Evolutionary conservation across 2,113 vertebrate genomes (phyloP).

Genomic region (Sinocyclocheilus rhinocerous): DNA sequence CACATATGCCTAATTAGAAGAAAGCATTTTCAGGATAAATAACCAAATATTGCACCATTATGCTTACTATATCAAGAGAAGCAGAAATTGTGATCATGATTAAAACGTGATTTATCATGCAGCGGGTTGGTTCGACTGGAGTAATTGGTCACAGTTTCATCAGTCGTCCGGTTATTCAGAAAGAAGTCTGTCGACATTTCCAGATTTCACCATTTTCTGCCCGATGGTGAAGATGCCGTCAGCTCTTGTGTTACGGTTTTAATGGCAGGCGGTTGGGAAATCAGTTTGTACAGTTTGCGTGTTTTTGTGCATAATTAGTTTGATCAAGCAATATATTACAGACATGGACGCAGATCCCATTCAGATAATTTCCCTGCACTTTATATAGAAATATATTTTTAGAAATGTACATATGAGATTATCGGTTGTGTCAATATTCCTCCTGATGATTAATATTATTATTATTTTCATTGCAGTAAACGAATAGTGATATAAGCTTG

Average conservation of each 20-base stretch:
- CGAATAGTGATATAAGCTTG: slow-evolving; percentile 27
- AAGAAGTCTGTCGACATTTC: background rate
- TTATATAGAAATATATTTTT: slow-evolving; percentile 44
- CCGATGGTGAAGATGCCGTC: background rate
- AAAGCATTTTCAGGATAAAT: background rate
- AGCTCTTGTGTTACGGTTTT: background rate
- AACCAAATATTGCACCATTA: background rate
- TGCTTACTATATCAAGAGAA: no score
- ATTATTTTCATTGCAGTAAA: slow-evolving; percentile 3
- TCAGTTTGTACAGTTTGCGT: background rate
- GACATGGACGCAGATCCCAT: background rate
- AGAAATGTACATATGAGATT: slow-evolving; percentile 45
- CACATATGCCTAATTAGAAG: background rate
- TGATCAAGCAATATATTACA: background rate
- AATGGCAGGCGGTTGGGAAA: background rate
- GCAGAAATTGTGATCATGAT: background rate
- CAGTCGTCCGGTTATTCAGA: background rate
- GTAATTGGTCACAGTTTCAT: background rate
- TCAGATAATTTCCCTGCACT: slow-evolving; percentile 40
- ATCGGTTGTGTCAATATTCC: slow-evolving; percentile 32
- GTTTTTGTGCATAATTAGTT: background rate
- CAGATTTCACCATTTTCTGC: background rate
- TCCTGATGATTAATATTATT: slow-evolving; percentile 14
- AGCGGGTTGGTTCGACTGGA: no score
- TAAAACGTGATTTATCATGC: background rate